These are phyloP conservation scores for Phanerotoma sp. DNA, from an alignment of 2,888 invertebrate species.

Conservation along the genomic window DNA sequence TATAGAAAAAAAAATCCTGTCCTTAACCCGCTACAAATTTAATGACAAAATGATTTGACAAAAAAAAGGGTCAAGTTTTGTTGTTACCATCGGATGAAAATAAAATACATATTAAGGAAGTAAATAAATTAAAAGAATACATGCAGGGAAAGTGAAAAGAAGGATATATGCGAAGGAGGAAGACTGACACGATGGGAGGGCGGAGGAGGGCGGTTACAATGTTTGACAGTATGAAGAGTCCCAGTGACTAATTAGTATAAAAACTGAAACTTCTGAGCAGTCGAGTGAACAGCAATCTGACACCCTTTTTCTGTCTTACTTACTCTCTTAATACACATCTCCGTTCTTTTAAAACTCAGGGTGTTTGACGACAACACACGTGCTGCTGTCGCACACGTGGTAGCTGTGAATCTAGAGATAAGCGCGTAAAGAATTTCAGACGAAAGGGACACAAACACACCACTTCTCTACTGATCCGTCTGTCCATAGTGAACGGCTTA, in stretches of 20 bases:
- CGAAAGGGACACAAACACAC: too few relatives aligned
- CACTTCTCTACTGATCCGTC: not conserved
- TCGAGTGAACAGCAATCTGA: constrained; percentile 24
- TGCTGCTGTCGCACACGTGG: constrained; percentile 21
- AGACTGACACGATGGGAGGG: constrained; percentile 45
- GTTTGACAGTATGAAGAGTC: constrained; percentile 54
- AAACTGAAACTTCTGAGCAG: constrained; percentile 44
- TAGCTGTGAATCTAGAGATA: constrained; percentile 24
- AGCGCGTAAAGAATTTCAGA: constrained; percentile 23
- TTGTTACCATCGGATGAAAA: too few relatives aligned
- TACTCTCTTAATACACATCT: too few relatives aligned
- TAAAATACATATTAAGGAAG: too few relatives aligned
- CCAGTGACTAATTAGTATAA: constrained; percentile 56
- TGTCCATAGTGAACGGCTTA: not conserved
- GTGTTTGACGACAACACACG: too few relatives aligned
- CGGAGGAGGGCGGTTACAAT: constrained; percentile 48
- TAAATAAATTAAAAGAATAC: too few relatives aligned
- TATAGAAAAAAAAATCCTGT: too few relatives aligned
- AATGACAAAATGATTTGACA: too few relatives aligned
- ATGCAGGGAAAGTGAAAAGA: constrained; percentile 11
- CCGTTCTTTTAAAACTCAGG: too few relatives aligned
- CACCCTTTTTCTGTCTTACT: constrained; percentile 23
- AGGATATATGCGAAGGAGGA: constrained; percentile 40
- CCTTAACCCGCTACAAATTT: too few relatives aligned
- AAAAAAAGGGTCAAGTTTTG: too few relatives aligned